phyloP scores from a whole-genome alignment of 2,113 vertebrate genomes.

The Struthidea cinerea region DNA sequence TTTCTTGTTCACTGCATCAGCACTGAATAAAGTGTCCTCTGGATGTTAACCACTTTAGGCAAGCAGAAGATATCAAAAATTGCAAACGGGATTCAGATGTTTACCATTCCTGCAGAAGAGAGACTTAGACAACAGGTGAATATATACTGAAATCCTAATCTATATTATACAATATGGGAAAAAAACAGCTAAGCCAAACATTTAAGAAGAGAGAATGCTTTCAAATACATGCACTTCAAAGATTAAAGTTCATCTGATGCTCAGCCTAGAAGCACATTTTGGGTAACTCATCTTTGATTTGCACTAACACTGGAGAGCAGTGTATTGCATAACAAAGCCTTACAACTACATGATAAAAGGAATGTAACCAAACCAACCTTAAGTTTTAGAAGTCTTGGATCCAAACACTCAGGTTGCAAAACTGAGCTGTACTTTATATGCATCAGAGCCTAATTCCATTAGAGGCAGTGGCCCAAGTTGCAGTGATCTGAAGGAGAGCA shows the following conservation, averaged over 20 bases:
- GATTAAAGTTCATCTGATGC: neutral
- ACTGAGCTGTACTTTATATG: neutral
- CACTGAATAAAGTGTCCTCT: neutral
- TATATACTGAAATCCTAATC: neutral
- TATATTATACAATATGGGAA: neutral
- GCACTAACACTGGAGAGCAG: neutral
- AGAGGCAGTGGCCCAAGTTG: neutral
- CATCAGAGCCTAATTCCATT: constrained; percentile 46
- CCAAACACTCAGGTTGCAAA: neutral
- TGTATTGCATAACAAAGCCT: neutral
- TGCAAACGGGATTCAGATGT: neutral
- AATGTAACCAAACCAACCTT: neutral
- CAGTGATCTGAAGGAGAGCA: neutral
- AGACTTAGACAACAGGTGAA: neutral
- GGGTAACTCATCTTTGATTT: neutral
- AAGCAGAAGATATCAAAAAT: neutral
- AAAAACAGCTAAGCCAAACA: neutral
- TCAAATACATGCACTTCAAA: neutral
- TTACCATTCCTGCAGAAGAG: neutral
- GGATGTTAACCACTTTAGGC: neutral
- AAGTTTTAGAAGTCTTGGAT: neutral
- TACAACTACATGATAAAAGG: neutral
- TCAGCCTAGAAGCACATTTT: neutral
- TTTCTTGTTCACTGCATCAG: neutral
- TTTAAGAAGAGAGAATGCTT: neutral